Base-by-base conservation (phyloP, 2,888 invertebrate species). In the Bellardia pandia region DNA sequence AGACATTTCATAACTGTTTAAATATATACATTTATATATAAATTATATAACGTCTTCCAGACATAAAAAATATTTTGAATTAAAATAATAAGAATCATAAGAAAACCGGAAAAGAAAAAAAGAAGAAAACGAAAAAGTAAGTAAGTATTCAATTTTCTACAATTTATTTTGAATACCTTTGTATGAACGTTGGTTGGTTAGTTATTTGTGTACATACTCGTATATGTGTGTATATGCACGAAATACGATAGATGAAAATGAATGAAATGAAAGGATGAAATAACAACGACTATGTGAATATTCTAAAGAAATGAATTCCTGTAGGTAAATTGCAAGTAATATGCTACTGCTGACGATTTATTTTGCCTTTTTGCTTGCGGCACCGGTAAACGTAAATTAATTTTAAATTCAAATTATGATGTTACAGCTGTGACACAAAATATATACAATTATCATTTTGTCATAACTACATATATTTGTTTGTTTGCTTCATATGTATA, bases 351-450 rank as follows among this genome's bases (percentile, higher is more conserved):
- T 77, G 66, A 9, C 5, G 8, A 8, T 69, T 16, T 33, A 2
- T 16, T 23, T 66, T 45, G 16, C 1, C 56, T 51, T 76, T 33
- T 16, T 69, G 42, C 76, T 45, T 83, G 16, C 71, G 76, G 81
- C 77, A 77, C 62, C 77, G 69, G 78, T 75, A 75, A 87, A 81
- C 74, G 74, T 42, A 87, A 87, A 85, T 87, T 87, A 87, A 87
- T 85, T 87, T 87, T 7, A 87, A 87, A 87, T 85, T 81, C 78
- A 87, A 87, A 87, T 85, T 87, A 85, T 77, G 14, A 87, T 82
- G 66, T 82, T 87, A 75, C 87, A 87, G 81, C 81, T 87, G 87
- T 78, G 85, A 71, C 87, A 74, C 64, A 78, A 81, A 81, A 58
- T 72, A 66, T 56, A 40, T 79, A 68, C 72, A 83, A 71, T 77